Conservation (phyloP, 2,888 invertebrate genomes). For the Diaperis boleti region DNA sequence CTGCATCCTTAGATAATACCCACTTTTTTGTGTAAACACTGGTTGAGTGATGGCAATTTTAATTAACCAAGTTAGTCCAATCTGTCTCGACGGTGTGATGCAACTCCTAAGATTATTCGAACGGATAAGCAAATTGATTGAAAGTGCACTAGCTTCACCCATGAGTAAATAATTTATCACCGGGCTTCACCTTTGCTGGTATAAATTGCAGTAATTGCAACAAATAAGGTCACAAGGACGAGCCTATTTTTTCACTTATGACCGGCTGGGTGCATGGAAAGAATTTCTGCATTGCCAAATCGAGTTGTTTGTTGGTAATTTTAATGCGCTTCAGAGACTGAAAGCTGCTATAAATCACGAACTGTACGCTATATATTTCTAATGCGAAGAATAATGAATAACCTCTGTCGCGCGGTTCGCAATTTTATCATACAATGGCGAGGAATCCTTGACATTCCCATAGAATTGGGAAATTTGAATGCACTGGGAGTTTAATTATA, state of each 20-base stretch:
- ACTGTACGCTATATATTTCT: neutral
- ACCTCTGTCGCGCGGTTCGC: too few relatives aligned
- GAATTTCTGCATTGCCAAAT: neutral
- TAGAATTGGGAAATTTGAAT: too few relatives aligned
- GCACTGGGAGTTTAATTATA: too few relatives aligned
- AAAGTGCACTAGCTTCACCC: constrained; percentile 19
- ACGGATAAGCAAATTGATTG: constrained; percentile 25
- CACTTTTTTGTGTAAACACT: neutral
- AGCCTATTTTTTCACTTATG: neutral
- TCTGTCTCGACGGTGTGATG: constrained; percentile 2
- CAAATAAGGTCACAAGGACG: constrained; percentile 20
- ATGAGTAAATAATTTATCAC: constrained; percentile 23
- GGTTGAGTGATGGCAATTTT: neutral
- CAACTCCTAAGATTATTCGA: constrained; percentile 15
- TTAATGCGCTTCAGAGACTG: too few relatives aligned
- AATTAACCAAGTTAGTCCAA: neutral
- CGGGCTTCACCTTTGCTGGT: constrained; percentile 11
- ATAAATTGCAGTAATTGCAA: constrained; percentile 16
- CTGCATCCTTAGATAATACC: too few relatives aligned
- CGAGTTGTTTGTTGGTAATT: neutral
- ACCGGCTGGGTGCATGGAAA: neutral
- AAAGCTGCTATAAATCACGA: neutral
- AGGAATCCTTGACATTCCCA: too few relatives aligned
- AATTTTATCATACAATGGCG: too few relatives aligned
- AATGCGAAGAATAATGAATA: too few relatives aligned